Conservation (phyloP, 2,113 vertebrate genomes). For the Columbina picui region DNA sequence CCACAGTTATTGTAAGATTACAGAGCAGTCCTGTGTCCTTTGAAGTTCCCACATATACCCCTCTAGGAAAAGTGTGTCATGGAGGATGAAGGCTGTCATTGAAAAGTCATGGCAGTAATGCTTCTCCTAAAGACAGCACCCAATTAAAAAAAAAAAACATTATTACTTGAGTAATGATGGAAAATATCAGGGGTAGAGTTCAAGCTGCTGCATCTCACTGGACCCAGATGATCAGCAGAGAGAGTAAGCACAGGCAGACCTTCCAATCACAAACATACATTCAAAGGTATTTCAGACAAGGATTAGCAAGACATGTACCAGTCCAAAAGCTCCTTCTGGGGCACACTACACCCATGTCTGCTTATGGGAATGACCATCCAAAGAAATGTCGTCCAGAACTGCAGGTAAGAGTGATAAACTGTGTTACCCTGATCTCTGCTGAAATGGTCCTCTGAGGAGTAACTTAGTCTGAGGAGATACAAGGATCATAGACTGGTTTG, state of each 20-base stretch:
- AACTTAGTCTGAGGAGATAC: neutral
- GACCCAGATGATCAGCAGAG: neutral
- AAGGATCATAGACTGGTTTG: neutral
- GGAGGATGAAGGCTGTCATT: neutral
- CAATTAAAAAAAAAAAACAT: neutral
- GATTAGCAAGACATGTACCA: neutral
- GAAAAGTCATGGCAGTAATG: neutral
- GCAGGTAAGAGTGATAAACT: neutral
- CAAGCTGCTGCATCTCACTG: neutral
- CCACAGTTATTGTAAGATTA: neutral
- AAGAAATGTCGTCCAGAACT: neutral
- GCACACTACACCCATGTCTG: neutral
- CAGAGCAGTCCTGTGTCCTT: neutral
- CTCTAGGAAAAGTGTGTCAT: neutral
- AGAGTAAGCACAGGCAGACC: neutral
- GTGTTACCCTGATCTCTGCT: neutral
- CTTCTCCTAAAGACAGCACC: neutral
- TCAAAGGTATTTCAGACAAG: neutral
- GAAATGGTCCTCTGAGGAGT: neutral
- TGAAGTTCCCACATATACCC: neutral
- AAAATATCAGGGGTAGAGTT: neutral
- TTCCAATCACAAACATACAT: accelerated
- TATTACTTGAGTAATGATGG: neutral
- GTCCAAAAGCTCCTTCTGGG: neutral
- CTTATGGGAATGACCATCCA: neutral